A percentile compares a stretch with the other conserved stretches of the same genome.
Evolutionary conservation across 2,888 invertebrate species (phyloP).

Genomic region (Fragum sueziense): DNA sequence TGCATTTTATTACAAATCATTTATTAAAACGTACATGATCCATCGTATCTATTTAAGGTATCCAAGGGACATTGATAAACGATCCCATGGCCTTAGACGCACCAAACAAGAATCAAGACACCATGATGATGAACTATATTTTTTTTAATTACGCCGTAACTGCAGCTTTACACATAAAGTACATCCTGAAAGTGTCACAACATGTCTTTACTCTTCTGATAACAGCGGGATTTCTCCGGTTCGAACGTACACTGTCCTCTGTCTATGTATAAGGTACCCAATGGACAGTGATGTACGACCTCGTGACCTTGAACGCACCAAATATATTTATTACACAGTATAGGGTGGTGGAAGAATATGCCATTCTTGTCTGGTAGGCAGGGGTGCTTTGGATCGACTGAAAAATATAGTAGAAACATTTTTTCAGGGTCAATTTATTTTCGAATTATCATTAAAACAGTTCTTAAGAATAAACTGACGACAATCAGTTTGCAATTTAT

Average conservation of each 20-base stretch:
- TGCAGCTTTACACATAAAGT: no score
- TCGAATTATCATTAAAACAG: no score
- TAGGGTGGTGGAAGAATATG: slow-evolving; percentile 64
- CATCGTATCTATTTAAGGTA: not conserved
- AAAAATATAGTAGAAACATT: no score
- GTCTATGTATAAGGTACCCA: slow-evolving; percentile 61
- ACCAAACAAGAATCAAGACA: no score
- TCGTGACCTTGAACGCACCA: slow-evolving; percentile 65
- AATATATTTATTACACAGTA: slow-evolving; percentile 66
- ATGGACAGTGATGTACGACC: slow-evolving; percentile 57
- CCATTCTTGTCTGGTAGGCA: slow-evolving; percentile 62
- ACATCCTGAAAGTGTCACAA: no score
- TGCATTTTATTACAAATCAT: not conserved
- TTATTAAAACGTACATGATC: not conserved
- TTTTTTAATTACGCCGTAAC: no score
- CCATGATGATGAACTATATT: no score
- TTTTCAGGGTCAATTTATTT: no score
- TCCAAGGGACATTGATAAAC: no score
- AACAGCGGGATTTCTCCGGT: slow-evolving; percentile 44
- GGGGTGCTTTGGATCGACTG: slow-evolving; percentile 61
- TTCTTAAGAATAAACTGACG: no score
- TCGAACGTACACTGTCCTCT: slow-evolving; percentile 66
- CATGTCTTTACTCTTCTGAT: slow-evolving; percentile 7
- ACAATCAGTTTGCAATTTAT: no score
- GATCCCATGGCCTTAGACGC: no score